Percentiles rank a stretch among this genome's conserved stretches.
Conservation (phyloP, 2,797 vertebrate genomes). For the Typhlichthys eigenmanni region DNA sequence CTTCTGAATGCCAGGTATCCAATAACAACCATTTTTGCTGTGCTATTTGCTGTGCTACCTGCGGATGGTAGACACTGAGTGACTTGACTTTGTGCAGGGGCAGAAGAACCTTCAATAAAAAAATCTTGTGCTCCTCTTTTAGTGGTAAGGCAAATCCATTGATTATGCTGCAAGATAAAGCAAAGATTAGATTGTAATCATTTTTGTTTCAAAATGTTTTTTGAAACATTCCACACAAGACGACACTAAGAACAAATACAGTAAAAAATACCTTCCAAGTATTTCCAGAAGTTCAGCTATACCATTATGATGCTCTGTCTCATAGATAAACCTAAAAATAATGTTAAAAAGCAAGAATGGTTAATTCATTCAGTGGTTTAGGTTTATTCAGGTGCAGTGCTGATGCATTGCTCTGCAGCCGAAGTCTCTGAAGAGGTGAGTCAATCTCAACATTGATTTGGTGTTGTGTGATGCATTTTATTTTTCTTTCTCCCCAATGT, state of each 20-base stretch:
- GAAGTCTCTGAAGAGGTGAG: not conserved
- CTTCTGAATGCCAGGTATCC: conserved; percentile 3
- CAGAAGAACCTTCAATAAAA: conserved; percentile 95
- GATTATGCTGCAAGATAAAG: conserved; percentile 87
- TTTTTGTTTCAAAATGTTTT: not conserved
- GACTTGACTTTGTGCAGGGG: conserved; percentile 99
- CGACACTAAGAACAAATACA: not conserved
- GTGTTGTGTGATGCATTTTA: not conserved
- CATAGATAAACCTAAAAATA: conserved; percentile 94
- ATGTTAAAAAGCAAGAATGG: not conserved
- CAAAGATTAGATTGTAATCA: not conserved
- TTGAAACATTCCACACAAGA: not conserved
- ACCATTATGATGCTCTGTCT: conserved; percentile 98
- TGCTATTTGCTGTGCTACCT: conserved; percentile 79
- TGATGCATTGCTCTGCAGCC: not conserved
- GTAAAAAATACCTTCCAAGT: conserved; percentile 86
- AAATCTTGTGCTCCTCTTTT: conserved; percentile 99
- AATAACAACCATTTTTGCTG: not conserved
- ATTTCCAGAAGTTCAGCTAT: conserved; percentile 99
- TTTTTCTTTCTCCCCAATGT: too few relatives aligned
- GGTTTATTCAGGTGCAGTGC: conserved; percentile 4
- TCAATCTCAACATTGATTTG: not conserved
- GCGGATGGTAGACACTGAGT: conserved; percentile 98
- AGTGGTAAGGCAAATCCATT: conserved; percentile 99
- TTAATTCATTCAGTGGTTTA: not conserved